Percentiles rank a stretch among this genome's conserved stretches.
Conservation (phyloP, 2,888 invertebrate genomes). For the Neoscelio sp. region DNA sequence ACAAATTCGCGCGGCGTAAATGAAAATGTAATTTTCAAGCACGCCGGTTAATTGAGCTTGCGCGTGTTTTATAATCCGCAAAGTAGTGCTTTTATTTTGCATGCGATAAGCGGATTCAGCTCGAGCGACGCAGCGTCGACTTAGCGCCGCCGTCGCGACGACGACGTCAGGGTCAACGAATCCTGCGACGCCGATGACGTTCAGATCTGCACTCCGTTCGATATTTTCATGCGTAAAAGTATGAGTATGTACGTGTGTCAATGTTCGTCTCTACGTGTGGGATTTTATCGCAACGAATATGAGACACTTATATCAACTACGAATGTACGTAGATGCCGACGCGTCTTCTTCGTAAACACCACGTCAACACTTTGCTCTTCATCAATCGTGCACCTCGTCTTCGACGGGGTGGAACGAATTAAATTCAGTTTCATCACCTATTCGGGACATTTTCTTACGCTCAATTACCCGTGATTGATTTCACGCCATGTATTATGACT, state of each 20-base stretch:
- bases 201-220: slow-evolving; percentile 68
- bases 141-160: slow-evolving; percentile 59
- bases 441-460: slow-evolving; percentile 27
- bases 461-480: slow-evolving; percentile 38
- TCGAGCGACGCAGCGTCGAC: slow-evolving; percentile 43
- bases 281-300: background rate
- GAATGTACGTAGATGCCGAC: background rate
- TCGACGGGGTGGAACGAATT: slow-evolving; percentile 9
- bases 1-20: slow-evolving; percentile 2
- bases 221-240: slow-evolving; percentile 58
- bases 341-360: slow-evolving; percentile 7
- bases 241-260: background rate
- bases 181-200: slow-evolving; percentile 58
- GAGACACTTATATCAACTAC: slow-evolving; percentile 1
- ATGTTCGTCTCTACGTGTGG: background rate
- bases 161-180: slow-evolving; percentile 65
- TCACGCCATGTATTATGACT: slow-evolving; percentile 9
- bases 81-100: slow-evolving; percentile 47
- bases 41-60: slow-evolving; percentile 42
- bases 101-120: slow-evolving; percentile 57
- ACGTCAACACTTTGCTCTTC: slow-evolving; percentile 50
- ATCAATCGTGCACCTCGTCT: slow-evolving; percentile 41
- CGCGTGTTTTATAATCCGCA: slow-evolving; percentile 56
- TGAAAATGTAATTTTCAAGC: slow-evolving; percentile 13
- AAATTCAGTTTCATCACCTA: slow-evolving; percentile 27